Conservation (phyloP, 2,797 vertebrate genomes). For the Molossus molossus region DNA sequence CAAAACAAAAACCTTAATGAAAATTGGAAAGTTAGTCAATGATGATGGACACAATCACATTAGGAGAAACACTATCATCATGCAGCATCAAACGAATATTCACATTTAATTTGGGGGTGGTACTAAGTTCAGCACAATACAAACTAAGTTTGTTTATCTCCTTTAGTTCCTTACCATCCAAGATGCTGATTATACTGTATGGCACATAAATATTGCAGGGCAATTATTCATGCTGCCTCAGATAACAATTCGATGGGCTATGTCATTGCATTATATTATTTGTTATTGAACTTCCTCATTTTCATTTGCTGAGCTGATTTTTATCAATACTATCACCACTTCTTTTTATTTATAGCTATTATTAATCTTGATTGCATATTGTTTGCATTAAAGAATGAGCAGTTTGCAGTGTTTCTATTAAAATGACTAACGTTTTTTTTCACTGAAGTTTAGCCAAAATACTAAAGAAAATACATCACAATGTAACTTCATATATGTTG, state of each 20-base stretch:
- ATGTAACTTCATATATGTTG: conserved; percentile 57
- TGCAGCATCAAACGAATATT: background rate
- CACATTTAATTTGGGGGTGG: background rate
- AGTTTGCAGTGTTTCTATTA: conserved; percentile 77
- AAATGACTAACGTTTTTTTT: conserved; percentile 83
- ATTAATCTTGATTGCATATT: conserved; percentile 81
- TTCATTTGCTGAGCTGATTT: conserved; percentile 81
- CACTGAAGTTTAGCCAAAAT: conserved; percentile 79
- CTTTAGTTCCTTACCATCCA: conserved; percentile 72
- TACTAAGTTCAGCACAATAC: conserved; percentile 47
- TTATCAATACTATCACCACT: conserved; percentile 73
- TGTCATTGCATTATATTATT: conserved; percentile 82
- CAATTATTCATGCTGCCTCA: conserved; percentile 76
- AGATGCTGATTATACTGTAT: conserved; percentile 69
- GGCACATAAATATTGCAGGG: conserved; percentile 72
- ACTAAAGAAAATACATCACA: conserved; percentile 77
- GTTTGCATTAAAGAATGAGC: conserved; percentile 73
- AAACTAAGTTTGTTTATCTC: conserved; percentile 53
- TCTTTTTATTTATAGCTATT: conserved; percentile 83
- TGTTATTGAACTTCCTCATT: conserved; percentile 82
- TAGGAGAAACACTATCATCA: background rate
- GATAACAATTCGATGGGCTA: conserved; percentile 71
- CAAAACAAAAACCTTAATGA: background rate
- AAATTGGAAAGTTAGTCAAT: background rate
- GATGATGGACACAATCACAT: background rate